Percentiles rank a stretch among this genome's conserved stretches.
Evolutionary conservation across 2,797 vertebrate genomes (phyloP).

Genomic region (Amphiprion clarkii): DNA sequence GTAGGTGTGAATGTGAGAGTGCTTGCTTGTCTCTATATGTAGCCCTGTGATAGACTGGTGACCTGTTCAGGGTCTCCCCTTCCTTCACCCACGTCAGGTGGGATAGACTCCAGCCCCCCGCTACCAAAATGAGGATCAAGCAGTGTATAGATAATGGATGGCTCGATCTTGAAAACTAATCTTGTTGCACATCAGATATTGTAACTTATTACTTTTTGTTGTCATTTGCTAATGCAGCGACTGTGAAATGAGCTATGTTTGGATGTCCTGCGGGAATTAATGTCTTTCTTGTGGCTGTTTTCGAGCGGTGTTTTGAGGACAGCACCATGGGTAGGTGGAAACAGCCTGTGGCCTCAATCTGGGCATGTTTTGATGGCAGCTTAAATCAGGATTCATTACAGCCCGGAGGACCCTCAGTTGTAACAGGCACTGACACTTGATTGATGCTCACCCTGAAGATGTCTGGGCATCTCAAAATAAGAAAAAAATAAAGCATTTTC

Average conservation of each 20-base stretch:
- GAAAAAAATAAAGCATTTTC: conserved; percentile 24
- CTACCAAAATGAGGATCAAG: too few species aligned
- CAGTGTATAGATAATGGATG: too few species aligned
- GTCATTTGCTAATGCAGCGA: background rate
- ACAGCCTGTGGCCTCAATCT: conserved; percentile 27
- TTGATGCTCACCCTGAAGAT: conserved; percentile 58
- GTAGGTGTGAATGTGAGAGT: too few species aligned
- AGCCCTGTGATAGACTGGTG: too few species aligned
- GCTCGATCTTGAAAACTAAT: background rate
- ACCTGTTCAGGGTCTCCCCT: too few species aligned
- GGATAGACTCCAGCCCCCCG: too few species aligned
- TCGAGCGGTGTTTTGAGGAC: conserved; percentile 13
- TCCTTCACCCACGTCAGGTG: too few species aligned
- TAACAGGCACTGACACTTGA: conserved; percentile 49
- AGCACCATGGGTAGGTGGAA: conserved; percentile 24
- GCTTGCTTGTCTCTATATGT: too few species aligned
- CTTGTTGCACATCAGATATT: background rate
- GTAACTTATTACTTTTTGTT: background rate
- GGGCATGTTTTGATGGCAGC: conserved; percentile 38
- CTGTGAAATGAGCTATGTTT: conserved; percentile 24
- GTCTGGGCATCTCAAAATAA: conserved; percentile 30
- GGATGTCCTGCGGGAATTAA: conserved; percentile 19
- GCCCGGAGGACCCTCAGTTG: conserved; percentile 12
- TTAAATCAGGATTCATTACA: conserved; percentile 65
- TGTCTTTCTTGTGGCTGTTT: background rate